A percentile compares a stretch with the other conserved stretches of the same genome.
These are phyloP conservation scores for Tineola bisselliella DNA, from an alignment of 2,888 invertebrate genomes.

Conservation along the genomic window DNA sequence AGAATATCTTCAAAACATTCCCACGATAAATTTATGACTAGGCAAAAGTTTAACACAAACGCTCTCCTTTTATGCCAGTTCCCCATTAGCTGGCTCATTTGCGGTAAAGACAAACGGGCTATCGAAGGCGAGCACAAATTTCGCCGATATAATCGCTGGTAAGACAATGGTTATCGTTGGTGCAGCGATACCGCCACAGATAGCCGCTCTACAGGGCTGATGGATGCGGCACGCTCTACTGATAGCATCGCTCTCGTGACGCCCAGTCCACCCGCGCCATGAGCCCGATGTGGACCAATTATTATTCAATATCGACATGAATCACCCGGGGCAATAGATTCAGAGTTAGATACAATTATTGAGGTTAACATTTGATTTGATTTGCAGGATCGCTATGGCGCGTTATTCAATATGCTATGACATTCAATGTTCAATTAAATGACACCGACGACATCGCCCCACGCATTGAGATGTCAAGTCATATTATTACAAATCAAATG, in stretches of 20 bases:
- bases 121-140: conserved; percentile 58
- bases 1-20: conserved; percentile 25
- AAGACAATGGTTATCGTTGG: conserved; percentile 58
- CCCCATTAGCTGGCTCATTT: conserved; percentile 55
- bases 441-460: neutral
- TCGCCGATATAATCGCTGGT: conserved; percentile 56
- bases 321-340: conserved; percentile 24
- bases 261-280: conserved; percentile 21
- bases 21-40: conserved; percentile 61
- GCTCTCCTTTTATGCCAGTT: conserved; percentile 49
- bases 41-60: conserved; percentile 50
- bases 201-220: conserved; percentile 42
- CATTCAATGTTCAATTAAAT: no score
- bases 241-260: conserved; percentile 61
- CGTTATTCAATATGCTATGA: conserved; percentile 11
- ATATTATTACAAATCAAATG: neutral
- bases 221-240: conserved; percentile 60
- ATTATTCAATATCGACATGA: conserved; percentile 57
- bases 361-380: conserved; percentile 44
- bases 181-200: conserved; percentile 46
- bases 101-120: conserved; percentile 60
- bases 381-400: conserved; percentile 24
- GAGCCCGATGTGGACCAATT: conserved; percentile 54
- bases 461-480: neutral
- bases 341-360: conserved; percentile 32